Evolutionary conservation across 2,797 vertebrate species (phyloP), one percentile per base, ranked within the genome.

Genomic region (Gorsachius magnificus): DNA sequence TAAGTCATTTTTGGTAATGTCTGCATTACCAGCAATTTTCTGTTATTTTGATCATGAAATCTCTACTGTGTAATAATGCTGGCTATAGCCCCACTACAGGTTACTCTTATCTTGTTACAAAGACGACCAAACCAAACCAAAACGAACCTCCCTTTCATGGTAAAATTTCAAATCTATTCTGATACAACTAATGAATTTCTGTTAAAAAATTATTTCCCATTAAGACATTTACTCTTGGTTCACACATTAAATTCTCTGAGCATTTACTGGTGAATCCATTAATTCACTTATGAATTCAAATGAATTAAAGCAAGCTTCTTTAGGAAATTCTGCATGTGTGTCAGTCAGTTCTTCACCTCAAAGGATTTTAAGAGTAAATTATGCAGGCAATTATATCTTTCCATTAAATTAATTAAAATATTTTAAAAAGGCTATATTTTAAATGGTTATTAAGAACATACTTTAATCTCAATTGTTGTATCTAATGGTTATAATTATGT

Each of bases 341-440:
- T 63, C 57, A 77, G 31, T 19, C 51, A 84, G 22, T 69, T 82
- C 29, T 64, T 88, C 26, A 86, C 26, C 19, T 86, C 38, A 81
- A 86, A 92, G 45, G 28, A 86, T 88, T 94, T 94, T 51, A 83
- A 60, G 43, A 70, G 11, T 74, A 90, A 90, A 81, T 81, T 75
- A 93, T 53, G 28, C 72, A 83, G 10, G n/a, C 48, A 86, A 86
- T 83, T 71, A 50, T 22, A 74, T 63, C 16, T 77, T 78, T 75
- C n/a, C n/a, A 83, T 71, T 78, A 78, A 74, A 75, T 69, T 74
- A 94, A 96, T 56, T 70, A 35, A 91, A 93, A 74, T 45, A 80
- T 74, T 79, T 91, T 1, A 80, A 90, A 80, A 50, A 48, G 17
- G 21, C 13, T 65, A n/a, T 83, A 70, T 81, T 93, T 94, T 58